Percentiles rank a stretch among this genome's conserved stretches.
Evolutionary conservation across 2,797 vertebrate genomes (phyloP).

Genomic region (Morelia viridis): DNA sequence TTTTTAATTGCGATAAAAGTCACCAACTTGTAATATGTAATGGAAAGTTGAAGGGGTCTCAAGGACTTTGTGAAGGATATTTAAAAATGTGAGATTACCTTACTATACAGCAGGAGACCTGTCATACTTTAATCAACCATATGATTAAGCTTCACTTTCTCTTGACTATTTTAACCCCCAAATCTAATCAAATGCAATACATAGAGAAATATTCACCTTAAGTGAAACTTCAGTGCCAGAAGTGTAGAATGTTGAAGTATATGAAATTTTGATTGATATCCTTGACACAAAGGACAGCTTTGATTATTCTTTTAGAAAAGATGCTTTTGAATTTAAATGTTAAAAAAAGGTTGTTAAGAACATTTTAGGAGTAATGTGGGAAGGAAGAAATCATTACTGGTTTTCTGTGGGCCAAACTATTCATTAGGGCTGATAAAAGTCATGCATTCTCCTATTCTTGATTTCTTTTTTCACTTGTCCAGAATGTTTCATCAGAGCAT

Average conservation of each 20-base stretch:
- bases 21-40: background rate
- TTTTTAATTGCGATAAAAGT: background rate
- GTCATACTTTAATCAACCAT: constrained; percentile 8
- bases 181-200: constrained; percentile 20
- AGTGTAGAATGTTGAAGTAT: background rate
- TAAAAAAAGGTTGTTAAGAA: background rate
- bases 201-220: background rate
- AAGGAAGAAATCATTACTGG: background rate
- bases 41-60: background rate
- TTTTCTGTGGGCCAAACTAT: background rate
- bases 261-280: constrained; percentile 20
- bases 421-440: background rate
- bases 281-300: background rate
- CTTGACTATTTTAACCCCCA: background rate
- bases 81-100: constrained; percentile 10
- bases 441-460: background rate
- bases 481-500: background rate
- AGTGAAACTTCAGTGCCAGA: constrained; percentile 1
- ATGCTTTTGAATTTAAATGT: background rate
- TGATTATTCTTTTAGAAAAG: background rate
- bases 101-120: background rate
- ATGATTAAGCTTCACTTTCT: constrained; percentile 11
- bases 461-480: background rate
- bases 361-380: background rate
- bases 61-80: background rate